phyloP scores from a whole-genome alignment of 2,888 invertebrate genomes.

The Temnothorax rugatulus region DNA sequence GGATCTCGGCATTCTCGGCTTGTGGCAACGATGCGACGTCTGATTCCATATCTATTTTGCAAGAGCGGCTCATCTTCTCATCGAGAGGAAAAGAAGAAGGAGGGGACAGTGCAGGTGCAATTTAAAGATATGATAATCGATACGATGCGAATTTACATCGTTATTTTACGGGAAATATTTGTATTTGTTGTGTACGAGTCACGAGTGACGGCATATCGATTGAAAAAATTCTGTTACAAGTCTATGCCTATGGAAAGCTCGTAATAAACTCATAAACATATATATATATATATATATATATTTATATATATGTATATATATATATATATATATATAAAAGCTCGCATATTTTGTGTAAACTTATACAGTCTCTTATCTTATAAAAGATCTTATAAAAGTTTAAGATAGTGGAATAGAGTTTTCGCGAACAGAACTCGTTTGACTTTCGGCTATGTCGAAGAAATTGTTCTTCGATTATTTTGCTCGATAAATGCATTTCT shows the following conservation, averaged over 20 bases:
- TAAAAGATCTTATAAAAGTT: too few relatives aligned
- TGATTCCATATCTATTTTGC: slow-evolving; percentile 34
- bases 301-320: not conserved
- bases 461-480: too few relatives aligned
- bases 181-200: not conserved
- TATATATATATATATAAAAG: not conserved
- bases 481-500: too few relatives aligned
- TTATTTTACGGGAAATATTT: not conserved
- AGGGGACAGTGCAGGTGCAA: not conserved
- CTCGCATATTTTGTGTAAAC: not conserved
- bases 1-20: slow-evolving; percentile 19
- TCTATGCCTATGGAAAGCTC: not conserved
- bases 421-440: too few relatives aligned
- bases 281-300: not conserved
- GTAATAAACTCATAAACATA: not conserved
- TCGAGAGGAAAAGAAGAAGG: not conserved
- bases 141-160: not conserved
- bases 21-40: not conserved
- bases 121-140: not conserved
- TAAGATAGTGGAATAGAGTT: too few relatives aligned
- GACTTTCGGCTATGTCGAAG: too few relatives aligned
- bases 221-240: not conserved
- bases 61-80: not conserved
- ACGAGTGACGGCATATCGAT: not conserved
- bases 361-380: too few relatives aligned